Evolutionary conservation across 2,888 invertebrate genomes (phyloP).

Genomic region (Molanna angustata): DNA sequence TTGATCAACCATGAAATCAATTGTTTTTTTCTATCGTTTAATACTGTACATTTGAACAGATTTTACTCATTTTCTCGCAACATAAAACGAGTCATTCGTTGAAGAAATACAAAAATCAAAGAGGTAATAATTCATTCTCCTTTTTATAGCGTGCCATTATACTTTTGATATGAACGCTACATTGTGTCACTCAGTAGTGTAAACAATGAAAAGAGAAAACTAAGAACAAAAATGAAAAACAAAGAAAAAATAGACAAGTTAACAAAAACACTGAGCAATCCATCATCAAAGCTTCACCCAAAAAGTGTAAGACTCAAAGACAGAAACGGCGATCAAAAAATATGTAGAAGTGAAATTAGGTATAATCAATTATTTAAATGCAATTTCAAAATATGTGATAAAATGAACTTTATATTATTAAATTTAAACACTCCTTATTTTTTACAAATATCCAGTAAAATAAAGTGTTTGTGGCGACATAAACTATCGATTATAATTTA

Average conservation of each 20-base stretch:
- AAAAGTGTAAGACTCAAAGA: conserved; percentile 29
- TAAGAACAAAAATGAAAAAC: conserved; percentile 8
- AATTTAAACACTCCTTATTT: neutral
- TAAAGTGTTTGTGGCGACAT: conserved; percentile 7
- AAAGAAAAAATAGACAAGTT: conserved; percentile 9
- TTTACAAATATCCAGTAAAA: neutral
- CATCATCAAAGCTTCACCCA: conserved; percentile 23
- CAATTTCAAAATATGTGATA: neutral
- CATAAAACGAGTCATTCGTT: too few relatives aligned
- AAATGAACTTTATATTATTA: neutral
- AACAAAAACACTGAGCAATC: conserved; percentile 14
- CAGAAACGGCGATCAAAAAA: neutral
- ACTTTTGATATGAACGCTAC: too few relatives aligned
- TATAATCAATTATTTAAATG: too few relatives aligned
- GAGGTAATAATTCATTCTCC: too few relatives aligned
- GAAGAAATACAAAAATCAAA: too few relatives aligned
- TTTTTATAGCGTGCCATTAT: too few relatives aligned
- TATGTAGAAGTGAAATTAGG: neutral
- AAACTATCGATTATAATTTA: conserved; percentile 17
- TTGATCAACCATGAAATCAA: too few relatives aligned
- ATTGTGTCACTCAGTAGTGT: too few relatives aligned
- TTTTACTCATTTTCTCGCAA: too few relatives aligned
- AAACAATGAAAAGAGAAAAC: too few relatives aligned
- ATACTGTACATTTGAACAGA: too few relatives aligned
- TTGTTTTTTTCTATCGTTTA: too few relatives aligned